These are phyloP conservation scores for Ophion obscuratus DNA, from an alignment of 2,888 invertebrate genomes.

Conservation along the genomic window DNA sequence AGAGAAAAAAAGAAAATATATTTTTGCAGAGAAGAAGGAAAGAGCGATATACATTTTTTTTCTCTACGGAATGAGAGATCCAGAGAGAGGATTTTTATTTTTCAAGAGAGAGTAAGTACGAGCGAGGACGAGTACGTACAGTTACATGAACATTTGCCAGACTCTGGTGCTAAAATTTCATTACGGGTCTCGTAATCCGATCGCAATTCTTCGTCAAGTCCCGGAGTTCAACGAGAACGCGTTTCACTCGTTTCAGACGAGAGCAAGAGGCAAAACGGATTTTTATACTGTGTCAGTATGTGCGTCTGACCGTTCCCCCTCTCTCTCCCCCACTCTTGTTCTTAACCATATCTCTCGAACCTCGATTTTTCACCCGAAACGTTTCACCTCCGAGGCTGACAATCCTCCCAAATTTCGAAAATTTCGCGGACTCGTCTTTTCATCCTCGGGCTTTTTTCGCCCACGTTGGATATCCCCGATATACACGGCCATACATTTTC, in stretches of 20 bases:
- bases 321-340: slow-evolving; percentile 21
- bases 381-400: slow-evolving; percentile 8
- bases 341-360: slow-evolving; percentile 2
- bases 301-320: slow-evolving; percentile 5
- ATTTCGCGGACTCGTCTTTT: slow-evolving; percentile 48
- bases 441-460: slow-evolving; percentile 27
- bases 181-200: slow-evolving; percentile 76
- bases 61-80: background rate
- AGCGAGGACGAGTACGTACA: slow-evolving; percentile 6
- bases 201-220: slow-evolving; percentile 71
- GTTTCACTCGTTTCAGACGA: slow-evolving; percentile 51
- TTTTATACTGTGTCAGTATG: slow-evolving; percentile 32
- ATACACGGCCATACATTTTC: background rate
- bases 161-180: slow-evolving; percentile 76
- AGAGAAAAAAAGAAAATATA: background rate
- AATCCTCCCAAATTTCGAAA: slow-evolving; percentile 41
- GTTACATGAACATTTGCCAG: slow-evolving; percentile 22
- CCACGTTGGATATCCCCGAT: slow-evolving; percentile 27
- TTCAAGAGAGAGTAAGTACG: slow-evolving; percentile 18
- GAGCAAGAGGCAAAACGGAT: slow-evolving; percentile 45
- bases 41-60: background rate
- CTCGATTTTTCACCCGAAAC: slow-evolving; percentile 30
- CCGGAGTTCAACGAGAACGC: slow-evolving; percentile 46
- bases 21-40: background rate
- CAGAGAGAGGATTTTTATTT: background rate